A percentile compares a stretch with the other conserved stretches of the same genome.
phyloP scores from a whole-genome alignment of 2,888 invertebrate species.

The Cryptocephalus primarius region DNA sequence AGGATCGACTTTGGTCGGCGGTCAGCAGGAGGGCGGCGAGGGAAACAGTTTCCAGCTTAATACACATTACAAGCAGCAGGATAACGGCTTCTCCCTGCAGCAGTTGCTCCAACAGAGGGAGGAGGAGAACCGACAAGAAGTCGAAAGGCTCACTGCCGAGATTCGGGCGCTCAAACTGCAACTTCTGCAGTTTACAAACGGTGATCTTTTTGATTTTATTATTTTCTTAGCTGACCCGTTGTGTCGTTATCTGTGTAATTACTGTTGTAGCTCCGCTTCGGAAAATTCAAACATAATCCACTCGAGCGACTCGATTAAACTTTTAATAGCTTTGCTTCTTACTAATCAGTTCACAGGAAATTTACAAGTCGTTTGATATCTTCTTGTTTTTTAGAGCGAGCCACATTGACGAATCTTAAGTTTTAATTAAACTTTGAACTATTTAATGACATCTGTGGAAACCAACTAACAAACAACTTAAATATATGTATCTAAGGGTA shows the following conservation, averaged over 20 bases:
- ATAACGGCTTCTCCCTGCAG: constrained; percentile 36
- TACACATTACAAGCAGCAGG: constrained; percentile 16
- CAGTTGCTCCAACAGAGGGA: constrained; percentile 47
- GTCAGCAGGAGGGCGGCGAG: constrained; percentile 14
- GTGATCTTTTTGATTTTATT: constrained; percentile 24
- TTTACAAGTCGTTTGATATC: too few species aligned
- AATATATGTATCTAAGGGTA: too few species aligned
- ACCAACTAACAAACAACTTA: too few species aligned
- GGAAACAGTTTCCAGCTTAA: constrained; percentile 6
- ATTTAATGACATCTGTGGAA: too few species aligned
- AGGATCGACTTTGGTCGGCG: constrained; percentile 25
- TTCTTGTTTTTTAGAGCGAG: too few species aligned
- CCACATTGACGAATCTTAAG: too few species aligned
- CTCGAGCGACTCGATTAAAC: too few species aligned
- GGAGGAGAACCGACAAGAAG: constrained; percentile 49
- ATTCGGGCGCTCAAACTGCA: constrained; percentile 49
- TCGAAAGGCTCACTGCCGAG: constrained; percentile 50
- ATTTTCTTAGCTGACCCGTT: not conserved
- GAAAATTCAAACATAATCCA: too few species aligned
- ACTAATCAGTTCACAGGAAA: too few species aligned
- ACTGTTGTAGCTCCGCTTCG: not conserved
- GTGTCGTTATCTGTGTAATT: not conserved
- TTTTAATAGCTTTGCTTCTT: too few species aligned
- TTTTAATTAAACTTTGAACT: too few species aligned
- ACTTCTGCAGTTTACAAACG: constrained; percentile 43